Evolutionary conservation across 2,113 vertebrate species (phyloP).

Genomic region (Entelurus aequoreus): DNA sequence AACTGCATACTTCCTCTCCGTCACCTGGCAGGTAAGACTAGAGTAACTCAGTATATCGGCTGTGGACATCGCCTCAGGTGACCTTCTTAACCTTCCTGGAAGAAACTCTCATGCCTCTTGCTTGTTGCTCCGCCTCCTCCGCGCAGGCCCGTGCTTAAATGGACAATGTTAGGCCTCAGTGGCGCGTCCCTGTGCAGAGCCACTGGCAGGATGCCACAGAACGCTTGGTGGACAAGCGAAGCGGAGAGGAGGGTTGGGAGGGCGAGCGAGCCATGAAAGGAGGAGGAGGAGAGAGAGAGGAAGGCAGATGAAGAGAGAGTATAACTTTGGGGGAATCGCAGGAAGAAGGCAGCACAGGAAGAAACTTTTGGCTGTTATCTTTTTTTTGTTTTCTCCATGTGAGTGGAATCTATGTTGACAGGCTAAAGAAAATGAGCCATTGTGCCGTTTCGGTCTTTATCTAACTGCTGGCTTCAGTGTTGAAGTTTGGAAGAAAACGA

Average conservation of each 20-base stretch:
- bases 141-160: constrained; percentile 49
- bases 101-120: constrained; percentile 15
- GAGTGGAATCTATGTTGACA: constrained; percentile 12
- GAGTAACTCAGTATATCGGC: constrained; percentile 15
- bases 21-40: constrained; percentile 15
- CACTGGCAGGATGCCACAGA: constrained; percentile 51
- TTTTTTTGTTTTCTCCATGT: constrained; percentile 29
- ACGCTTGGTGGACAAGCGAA: constrained; percentile 45
- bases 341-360: constrained; percentile 39
- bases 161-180: constrained; percentile 61
- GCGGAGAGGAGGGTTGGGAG: constrained; percentile 16
- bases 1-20: constrained; percentile 12
- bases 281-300: constrained; percentile 24
- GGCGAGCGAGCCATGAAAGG: constrained; percentile 43
- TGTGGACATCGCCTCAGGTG: constrained; percentile 31
- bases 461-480: constrained; percentile 27
- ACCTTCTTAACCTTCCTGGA: constrained; percentile 33
- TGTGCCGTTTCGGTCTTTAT: constrained; percentile 40
- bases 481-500: constrained; percentile 31
- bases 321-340: constrained; percentile 48
- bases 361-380: constrained; percentile 44
- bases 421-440: constrained; percentile 2
- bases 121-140: constrained; percentile 41
- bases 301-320: constrained; percentile 27
- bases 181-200: constrained; percentile 47